Percentiles rank a stretch among this genome's conserved stretches.
These are phyloP conservation scores for Petrosia ficiformis DNA, from an alignment of 37 sponge, comb jelly and placozoan genomes.

Conservation along the genomic window DNA sequence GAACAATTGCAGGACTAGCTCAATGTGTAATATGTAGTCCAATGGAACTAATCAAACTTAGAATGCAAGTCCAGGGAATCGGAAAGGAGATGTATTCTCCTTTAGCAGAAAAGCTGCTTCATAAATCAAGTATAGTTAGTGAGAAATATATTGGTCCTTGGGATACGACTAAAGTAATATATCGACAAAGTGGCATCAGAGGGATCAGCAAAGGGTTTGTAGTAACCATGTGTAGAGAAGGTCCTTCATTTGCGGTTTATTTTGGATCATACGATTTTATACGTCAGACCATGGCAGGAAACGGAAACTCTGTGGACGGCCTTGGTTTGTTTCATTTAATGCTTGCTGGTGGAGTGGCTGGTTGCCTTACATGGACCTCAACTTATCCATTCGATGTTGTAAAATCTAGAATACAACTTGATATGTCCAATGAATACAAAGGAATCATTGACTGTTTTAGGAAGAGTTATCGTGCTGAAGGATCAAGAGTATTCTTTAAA, in stretches of 20 bases:
- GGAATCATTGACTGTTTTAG: constrained; percentile 66
- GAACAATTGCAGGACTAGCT: constrained; percentile 57
- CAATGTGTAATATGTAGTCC: constrained; percentile 58
- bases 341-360: constrained; percentile 74
- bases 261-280: constrained; percentile 68
- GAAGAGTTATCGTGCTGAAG: constrained; percentile 53
- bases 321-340: constrained; percentile 31
- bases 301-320: constrained; percentile 4
- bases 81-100: constrained; percentile 5
- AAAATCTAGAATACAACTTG: constrained; percentile 82
- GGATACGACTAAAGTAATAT: constrained; percentile 60
- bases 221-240: constrained; percentile 67
- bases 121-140: not conserved
- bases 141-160: constrained; percentile 48
- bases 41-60: constrained; percentile 79
- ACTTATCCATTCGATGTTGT: constrained; percentile 86
- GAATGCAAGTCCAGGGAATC: constrained; percentile 75
- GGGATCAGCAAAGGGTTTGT: constrained; percentile 67
- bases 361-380: constrained; percentile 51
- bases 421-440: constrained; percentile 43
- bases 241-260: constrained; percentile 70
- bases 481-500: constrained; percentile 60
- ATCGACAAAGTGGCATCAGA: constrained; percentile 47
- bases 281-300: constrained; percentile 18
- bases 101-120: not conserved